phyloP scores from a whole-genome alignment of 2,113 vertebrate genomes.

The Saccopteryx leptura region DNA sequence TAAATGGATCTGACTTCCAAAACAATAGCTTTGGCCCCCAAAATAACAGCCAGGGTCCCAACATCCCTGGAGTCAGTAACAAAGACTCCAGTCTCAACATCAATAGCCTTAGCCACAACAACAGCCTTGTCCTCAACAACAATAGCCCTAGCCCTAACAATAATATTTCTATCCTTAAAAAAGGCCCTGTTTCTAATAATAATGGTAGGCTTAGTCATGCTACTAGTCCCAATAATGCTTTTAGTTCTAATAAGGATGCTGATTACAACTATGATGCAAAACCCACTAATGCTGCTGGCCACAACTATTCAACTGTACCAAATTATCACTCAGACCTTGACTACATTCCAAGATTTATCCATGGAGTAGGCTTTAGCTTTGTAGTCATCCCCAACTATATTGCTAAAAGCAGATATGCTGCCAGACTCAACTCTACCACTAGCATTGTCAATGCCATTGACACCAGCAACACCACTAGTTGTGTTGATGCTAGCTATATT shows the following conservation, averaged over 20 bases:
- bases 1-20: neutral
- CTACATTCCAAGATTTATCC: conserved; percentile 29
- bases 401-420: neutral
- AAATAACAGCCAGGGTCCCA: neutral
- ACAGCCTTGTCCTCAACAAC: neutral
- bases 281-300: neutral
- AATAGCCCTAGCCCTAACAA: neutral
- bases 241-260: conserved; percentile 27
- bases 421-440: neutral
- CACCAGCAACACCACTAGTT: neutral
- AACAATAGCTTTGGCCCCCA: neutral
- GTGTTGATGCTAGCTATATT: neutral
- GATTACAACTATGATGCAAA: conserved; percentile 4
- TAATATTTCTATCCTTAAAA: neutral
- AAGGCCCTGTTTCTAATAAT: neutral
- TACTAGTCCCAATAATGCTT: neutral
- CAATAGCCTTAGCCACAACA: neutral
- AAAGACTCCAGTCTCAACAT: neutral
- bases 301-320: neutral
- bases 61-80: neutral
- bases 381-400: neutral
- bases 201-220: neutral
- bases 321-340: conserved; percentile 29
- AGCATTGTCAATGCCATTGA: neutral
- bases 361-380: conserved; percentile 7